Base-by-base conservation (phyloP, 2,797 vertebrate genomes). In the Tarsius wallacei region DNA sequence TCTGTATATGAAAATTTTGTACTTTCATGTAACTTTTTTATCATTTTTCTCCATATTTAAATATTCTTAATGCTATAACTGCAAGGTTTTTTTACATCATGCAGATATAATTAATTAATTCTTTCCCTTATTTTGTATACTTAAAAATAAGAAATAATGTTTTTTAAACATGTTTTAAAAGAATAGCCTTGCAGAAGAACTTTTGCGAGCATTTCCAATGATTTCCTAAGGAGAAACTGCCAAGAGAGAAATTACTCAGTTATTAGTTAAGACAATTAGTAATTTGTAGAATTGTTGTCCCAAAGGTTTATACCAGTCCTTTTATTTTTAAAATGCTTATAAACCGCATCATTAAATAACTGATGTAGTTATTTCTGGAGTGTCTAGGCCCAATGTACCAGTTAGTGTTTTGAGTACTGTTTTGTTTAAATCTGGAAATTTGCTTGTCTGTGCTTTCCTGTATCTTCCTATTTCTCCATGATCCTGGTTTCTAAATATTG, bases 201-300 rank as follows among this genome's bases (percentile, higher is more conserved):
- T 87, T 92, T 24, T 83, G 19, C 77, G 47, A 92, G 22, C 49
- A 59, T 87, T 19, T 85, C 71, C 26, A 7, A 84, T 92, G 31
- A 82, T 89, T 96, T 93, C 57, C 68, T 86, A 57, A 83, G 82
- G 47, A 90, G 74, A 77, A 86, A n/a, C 71, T 86, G 13, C 77
- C 26, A 83, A 83, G 36, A 70, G 31, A 36, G 17, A 91, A 81
- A 73, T 94, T 68, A 74, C 68, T 49, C 49, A 76, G 16, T 63
- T 94, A 47, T 78, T 51, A 80, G 59, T 95, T 90, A 61, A 87
- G 88, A 63, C 28, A 78, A 47, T 22, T 55, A 36, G 31, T 68
- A 59, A 16, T 80, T 96, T 94, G 36, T 87, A 83, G 82, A 66
- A 71, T 71, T 59, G 5, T 70, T 36, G 24, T 94, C 63, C 66